Base-by-base conservation (phyloP, 2,888 invertebrate species). In the Dascillus cervinus region DNA sequence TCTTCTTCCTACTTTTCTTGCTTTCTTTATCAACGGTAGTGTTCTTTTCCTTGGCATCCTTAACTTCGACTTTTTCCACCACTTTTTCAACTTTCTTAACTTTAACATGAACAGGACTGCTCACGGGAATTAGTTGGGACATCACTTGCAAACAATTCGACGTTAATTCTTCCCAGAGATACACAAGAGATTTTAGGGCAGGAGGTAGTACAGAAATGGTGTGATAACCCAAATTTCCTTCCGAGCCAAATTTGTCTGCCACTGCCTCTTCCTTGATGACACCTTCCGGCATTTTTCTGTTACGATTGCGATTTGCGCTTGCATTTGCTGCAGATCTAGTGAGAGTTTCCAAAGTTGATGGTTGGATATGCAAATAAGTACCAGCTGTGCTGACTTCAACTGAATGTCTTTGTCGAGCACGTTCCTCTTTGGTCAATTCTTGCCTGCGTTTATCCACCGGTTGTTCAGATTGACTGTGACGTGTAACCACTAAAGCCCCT, bases 141-240 rank as follows among this genome's bases (percentile, higher is more conserved):
- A 79, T 76, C 1, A 79, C 76, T 35, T 79, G 77, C n/a, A 78
- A 63, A 43, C 78, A 79, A 51, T 72, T 77, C 3, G 67, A 60
- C 24, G 79, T 79, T 11, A 95, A 69, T 31, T 90, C 85, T 54
- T 94, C 91, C 95, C 95, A 95, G 14, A 94, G 67, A 32, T 80
- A 81, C 0, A 94, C 90, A 4, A 95, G 67, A 30, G 89, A 87
- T 29, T 89, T 83, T 26, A 94, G 62, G 0, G 92, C 90, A 0
- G 90, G 87, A 1, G 94, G 94, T 34, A 92, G 61, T 1, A 87
- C 82, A 8, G 81, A 78, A 2, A 86, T 79, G 1, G 80, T 73
- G 29, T 72, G 71, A 40, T 67, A 68, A 34, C 66, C 58, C 14
- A 65, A 56, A 39, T 59, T 64, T 10, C 47, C 49, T 6, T 51